Conservation (phyloP, 2,797 vertebrate species). For the Myoxocephalus aenaeus region DNA sequence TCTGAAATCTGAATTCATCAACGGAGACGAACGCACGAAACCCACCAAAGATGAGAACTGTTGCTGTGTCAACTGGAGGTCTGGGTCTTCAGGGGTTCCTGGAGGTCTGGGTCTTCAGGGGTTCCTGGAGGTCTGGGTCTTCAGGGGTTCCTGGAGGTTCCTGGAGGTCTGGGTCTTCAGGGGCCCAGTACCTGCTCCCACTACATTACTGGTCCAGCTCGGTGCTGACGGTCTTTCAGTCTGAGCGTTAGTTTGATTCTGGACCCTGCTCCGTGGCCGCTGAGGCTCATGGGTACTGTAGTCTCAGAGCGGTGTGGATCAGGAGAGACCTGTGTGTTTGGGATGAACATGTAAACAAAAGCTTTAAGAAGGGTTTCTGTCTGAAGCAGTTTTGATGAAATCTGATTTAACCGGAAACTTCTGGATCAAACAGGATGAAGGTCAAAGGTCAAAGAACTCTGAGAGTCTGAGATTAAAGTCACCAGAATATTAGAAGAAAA, state of each 20-base stretch:
- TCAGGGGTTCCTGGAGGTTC: not conserved
- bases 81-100: not conserved
- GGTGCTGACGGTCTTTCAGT: constrained; percentile 29
- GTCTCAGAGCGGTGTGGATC: constrained; percentile 1
- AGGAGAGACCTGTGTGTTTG: not conserved
- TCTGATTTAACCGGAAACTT: not conserved
- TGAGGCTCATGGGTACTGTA: constrained; percentile 30
- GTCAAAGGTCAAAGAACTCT: too few relatives aligned
- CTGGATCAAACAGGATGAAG: too few relatives aligned
- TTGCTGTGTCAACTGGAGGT: not conserved
- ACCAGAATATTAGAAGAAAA: too few relatives aligned
- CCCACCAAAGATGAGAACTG: not conserved
- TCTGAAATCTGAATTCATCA: not conserved
- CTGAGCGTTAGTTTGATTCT: not conserved
- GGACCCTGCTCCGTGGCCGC: not conserved
- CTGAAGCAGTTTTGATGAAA: not conserved
- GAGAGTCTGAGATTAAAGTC: too few relatives aligned
- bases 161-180: not conserved
- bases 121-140: not conserved
- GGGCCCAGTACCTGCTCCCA: not conserved
- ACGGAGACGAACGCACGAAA: not conserved
- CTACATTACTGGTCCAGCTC: not conserved
- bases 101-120: not conserved
- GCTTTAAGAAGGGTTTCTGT: not conserved
- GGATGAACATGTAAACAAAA: not conserved